These are phyloP conservation scores for Antrozous pallidus DNA, from an alignment of 2,797 vertebrate species.

Conservation along the genomic window DNA sequence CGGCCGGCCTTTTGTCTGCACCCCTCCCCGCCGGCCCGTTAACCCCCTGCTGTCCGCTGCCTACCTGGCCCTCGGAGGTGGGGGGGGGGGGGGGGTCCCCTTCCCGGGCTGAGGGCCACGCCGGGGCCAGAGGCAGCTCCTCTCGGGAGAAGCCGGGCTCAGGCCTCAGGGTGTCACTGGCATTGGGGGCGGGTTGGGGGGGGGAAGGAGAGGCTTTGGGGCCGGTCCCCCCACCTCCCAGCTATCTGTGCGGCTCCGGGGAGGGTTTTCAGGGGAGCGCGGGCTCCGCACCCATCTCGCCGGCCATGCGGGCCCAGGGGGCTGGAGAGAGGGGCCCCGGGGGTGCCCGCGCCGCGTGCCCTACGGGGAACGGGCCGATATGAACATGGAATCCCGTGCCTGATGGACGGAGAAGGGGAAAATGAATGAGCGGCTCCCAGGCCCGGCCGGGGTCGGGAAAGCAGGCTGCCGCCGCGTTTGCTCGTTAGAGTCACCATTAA, in stretches of 20 bases:
- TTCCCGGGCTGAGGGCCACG: background rate
- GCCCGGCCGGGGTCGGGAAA: slow-evolving; percentile 31
- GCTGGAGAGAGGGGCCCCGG: slow-evolving; percentile 15
- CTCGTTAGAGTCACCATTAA: background rate
- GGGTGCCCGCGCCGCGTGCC: background rate
- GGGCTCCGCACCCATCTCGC: background rate
- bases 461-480: background rate
- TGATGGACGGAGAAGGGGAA: slow-evolving; percentile 52
- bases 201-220: background rate
- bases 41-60: slow-evolving; percentile 61
- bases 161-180: background rate
- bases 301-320: background rate
- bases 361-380: slow-evolving; percentile 29
- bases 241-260: background rate
- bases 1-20: slow-evolving; percentile 4
- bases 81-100: background rate
- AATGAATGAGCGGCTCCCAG: slow-evolving; percentile 54
- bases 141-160: background rate
- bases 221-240: rapidly evolving
- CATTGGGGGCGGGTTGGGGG: too few relatives aligned
- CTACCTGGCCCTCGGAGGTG: slow-evolving; percentile 39
- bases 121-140: background rate
- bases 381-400: slow-evolving; percentile 42
- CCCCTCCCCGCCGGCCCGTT: background rate
- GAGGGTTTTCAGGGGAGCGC: background rate